Percentiles rank a stretch among this genome's conserved stretches.
These are phyloP conservation scores for Etia nguti DNA, from an alignment of 2,113 vertebrate genomes.

Conservation along the genomic window DNA sequence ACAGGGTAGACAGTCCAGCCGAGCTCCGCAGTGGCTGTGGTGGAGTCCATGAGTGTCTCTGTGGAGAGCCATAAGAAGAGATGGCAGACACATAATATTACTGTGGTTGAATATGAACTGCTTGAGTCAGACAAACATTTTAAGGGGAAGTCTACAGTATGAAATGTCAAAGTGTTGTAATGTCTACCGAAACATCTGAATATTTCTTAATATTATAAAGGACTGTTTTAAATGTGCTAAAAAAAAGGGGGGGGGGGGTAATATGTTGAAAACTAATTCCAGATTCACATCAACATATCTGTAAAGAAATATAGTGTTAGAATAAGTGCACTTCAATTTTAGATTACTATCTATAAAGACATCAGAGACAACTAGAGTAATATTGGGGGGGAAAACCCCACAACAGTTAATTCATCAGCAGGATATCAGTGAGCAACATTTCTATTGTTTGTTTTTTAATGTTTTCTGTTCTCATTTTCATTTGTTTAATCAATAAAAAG, in stretches of 20 bases:
- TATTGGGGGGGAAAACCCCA: neutral
- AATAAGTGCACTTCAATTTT: neutral
- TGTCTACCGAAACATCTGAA: neutral
- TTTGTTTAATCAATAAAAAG: neutral
- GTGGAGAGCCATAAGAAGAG: slow-evolving; percentile 22
- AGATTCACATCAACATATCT: neutral
- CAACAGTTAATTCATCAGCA: neutral
- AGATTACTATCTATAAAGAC: neutral
- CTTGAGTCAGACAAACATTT: neutral
- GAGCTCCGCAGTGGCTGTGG: slow-evolving; percentile 94
- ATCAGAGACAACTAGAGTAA: neutral
- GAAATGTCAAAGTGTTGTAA: neutral
- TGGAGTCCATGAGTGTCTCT: slow-evolving; percentile 99
- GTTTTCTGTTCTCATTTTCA: neutral
- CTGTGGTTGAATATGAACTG: neutral
- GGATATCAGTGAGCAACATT: neutral
- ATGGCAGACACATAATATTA: slow-evolving; percentile 19
- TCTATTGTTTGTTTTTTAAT: neutral
- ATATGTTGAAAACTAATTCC: neutral
- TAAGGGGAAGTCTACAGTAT: neutral
- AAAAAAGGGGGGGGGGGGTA: neutral
- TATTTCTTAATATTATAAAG: neutral
- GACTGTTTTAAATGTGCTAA: neutral
- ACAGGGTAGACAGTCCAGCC: slow-evolving; percentile 94
- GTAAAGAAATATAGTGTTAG: neutral